phyloP scores from a whole-genome alignment of 1,140 invertebrate genomes.

The Metopolophium dirhodum region DNA sequence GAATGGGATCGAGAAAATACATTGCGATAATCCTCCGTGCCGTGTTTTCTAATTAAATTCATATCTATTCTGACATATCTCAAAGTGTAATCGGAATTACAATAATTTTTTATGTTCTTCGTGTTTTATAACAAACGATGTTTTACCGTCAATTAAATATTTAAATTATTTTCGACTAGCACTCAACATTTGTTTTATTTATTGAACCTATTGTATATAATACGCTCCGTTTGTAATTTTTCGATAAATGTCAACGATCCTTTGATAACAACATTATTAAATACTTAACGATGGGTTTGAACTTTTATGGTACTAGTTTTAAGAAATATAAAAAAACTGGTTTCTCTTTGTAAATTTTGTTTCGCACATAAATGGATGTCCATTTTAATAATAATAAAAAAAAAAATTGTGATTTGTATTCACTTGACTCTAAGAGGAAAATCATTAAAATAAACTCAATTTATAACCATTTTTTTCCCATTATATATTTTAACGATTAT shows the following conservation, averaged over 20 bases:
- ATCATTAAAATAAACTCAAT: not conserved
- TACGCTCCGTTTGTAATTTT: not conserved
- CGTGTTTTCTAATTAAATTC: constrained; percentile 26
- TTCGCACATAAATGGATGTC: not conserved
- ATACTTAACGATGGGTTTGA: constrained; percentile 8
- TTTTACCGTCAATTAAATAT: not conserved
- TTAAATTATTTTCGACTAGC: constrained; percentile 22
- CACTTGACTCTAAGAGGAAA: not conserved
- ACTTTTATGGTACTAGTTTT: constrained; percentile 27
- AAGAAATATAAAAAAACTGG: constrained; percentile 14
- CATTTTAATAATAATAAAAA: not conserved
- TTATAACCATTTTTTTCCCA: not conserved
- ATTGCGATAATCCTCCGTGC: not conserved
- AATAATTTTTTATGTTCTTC: not conserved
- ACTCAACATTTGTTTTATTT: constrained; percentile 23
- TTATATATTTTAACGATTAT: not conserved
- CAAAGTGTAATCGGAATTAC: not conserved
- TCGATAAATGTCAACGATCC: constrained; percentile 22
- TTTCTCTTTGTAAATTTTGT: constrained; percentile 21
- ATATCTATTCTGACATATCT: constrained; percentile 15
- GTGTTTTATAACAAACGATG: not conserved
- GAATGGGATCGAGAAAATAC: not conserved
- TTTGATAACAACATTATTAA: constrained; percentile 38
- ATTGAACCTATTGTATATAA: constrained; percentile 10
- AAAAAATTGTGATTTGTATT: constrained; percentile 25